These are phyloP conservation scores for Sinentomon sp. DNA, from an alignment of 2,888 invertebrate genomes.

Conservation along the genomic window DNA sequence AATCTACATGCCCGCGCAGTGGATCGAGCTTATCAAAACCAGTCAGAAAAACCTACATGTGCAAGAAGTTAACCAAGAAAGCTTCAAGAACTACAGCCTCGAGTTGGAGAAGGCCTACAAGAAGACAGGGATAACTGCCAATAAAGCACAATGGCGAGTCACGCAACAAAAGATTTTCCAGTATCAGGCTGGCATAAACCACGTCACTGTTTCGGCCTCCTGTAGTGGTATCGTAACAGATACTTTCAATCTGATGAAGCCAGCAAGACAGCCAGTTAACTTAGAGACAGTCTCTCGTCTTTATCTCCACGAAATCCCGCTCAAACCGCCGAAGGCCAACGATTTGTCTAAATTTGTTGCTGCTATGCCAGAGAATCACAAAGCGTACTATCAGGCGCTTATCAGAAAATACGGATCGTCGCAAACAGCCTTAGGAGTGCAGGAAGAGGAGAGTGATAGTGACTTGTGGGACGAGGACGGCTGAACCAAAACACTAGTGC, in stretches of 20 bases:
- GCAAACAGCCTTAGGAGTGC: too few species aligned
- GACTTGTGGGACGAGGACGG: background rate
- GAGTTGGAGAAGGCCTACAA: too few species aligned
- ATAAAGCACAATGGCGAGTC: background rate
- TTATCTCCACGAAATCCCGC: background rate
- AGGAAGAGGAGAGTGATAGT: constrained; percentile 1
- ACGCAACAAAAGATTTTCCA: background rate
- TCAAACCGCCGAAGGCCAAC: background rate
- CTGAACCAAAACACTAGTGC: too few species aligned
- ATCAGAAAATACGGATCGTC: background rate
- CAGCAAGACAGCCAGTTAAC: too few species aligned
- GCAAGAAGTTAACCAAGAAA: too few species aligned
- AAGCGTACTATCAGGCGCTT: background rate
- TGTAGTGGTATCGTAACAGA: background rate
- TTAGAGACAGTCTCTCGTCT: too few species aligned
- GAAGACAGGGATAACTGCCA: background rate
- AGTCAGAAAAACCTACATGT: too few species aligned
- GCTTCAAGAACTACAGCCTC: too few species aligned
- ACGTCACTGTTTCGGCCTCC: background rate
- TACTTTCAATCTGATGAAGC: background rate
- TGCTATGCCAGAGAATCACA: background rate
- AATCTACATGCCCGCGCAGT: too few species aligned
- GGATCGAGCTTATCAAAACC: too few species aligned
- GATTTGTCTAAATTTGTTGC: background rate
- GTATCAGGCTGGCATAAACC: background rate